Evolutionary conservation across 64 coral and sea anemone genomes (phyloP).

Genomic region (Montipora foliosa): DNA sequence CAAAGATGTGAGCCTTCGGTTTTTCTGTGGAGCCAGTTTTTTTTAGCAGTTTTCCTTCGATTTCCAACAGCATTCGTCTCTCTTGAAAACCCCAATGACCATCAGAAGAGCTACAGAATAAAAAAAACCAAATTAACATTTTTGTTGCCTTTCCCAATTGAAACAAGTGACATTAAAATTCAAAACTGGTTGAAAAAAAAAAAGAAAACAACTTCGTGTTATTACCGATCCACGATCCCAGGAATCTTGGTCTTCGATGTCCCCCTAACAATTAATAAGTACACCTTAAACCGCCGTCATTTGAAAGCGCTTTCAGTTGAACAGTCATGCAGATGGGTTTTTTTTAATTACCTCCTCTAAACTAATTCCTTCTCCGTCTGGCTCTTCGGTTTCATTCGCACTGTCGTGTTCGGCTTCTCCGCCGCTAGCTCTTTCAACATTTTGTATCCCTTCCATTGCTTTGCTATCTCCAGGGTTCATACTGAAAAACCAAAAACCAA

Average conservation of each 20-base stretch:
- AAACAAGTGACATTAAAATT: not conserved
- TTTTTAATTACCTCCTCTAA: constrained; percentile 74
- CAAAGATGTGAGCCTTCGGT: not conserved
- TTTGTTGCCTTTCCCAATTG: not conserved
- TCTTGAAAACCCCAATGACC: not conserved
- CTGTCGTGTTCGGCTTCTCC: constrained; percentile 81
- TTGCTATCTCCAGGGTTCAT: constrained; percentile 89
- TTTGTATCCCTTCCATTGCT: constrained; percentile 90
- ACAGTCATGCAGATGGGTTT: not conserved
- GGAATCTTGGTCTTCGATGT: constrained; percentile 67
- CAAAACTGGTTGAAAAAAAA: not conserved
- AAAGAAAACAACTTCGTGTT: not conserved
- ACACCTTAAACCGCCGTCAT: no score
- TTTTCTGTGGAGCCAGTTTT: not conserved
- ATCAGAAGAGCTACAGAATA: constrained; percentile 8
- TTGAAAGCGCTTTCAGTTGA: not conserved
- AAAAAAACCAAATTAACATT: not conserved
- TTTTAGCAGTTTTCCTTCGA: not conserved
- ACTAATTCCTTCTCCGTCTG: constrained; percentile 75
- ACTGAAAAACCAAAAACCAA: constrained; percentile 21
- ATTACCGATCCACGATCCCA: constrained; percentile 74
- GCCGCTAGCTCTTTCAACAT: constrained; percentile 84
- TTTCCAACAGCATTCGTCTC: not conserved
- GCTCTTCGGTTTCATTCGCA: constrained; percentile 81
- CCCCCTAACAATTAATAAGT: constrained; percentile 21